Base-by-base conservation (phyloP, 2,888 invertebrate species). In the Macroteleia sp. region DNA sequence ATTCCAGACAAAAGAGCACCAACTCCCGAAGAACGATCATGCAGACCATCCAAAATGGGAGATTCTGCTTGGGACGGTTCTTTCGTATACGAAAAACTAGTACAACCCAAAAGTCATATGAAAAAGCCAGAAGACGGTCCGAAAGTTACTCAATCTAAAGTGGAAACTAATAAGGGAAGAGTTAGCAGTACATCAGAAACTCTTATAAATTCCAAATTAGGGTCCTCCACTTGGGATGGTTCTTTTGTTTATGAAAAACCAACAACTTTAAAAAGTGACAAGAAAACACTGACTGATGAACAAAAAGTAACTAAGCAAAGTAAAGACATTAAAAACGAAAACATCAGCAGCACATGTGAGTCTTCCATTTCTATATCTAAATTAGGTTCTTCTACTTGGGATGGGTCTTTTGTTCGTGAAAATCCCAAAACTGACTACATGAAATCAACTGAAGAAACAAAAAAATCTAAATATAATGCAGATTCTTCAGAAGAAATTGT, bases 51-150 rank as follows among this genome's bases (percentile, higher is more conserved):
- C 1, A 89, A 87, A 50, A 87, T 88, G 1, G 89, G 89, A 0
- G 86, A 87, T 1, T 89, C 89, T 0, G 84, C 89, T 3, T 89
- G 94, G 94, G 93, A 94, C 66, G 94, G 94, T 10, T 93, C 93
- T 80, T 94, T 94, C 75, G 87, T 90, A 12, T 92, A 93, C 77
- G 93, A 93, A 87, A 93, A 91, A 79, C 92, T 92, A 54, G 39
- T 77, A 8, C 54, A 39, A 20, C 57, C 52, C 3, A 75, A 67
- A 61, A 4, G 12, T 28, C 16, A 52, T 30, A 16, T 77, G 61
- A 19, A 69, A 56, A 16, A 64, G 73, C 25, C 78, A 81, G 34
- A 75, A 67, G 12, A 77, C 70, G 8, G 77, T n/a, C n/a, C n/a
- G n/a, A n/a, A n/a, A n/a, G n/a, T n/a, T n/a, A n/a, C n/a, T n/a